Base-by-base conservation (phyloP, 1,140 invertebrate genomes). In the Araneus ventricosus region DNA sequence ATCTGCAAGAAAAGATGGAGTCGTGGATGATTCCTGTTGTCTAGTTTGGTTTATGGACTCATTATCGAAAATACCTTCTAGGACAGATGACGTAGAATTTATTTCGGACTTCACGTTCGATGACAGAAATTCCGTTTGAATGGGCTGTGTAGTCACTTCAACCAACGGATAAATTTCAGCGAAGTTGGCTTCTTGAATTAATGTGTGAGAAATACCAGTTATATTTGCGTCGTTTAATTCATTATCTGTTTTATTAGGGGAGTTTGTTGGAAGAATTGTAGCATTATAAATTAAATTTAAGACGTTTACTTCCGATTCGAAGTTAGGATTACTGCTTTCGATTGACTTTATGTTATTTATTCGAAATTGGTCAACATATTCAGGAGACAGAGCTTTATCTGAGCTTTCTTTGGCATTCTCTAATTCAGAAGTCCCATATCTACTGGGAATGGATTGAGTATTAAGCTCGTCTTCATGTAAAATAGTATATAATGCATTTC, bases 401-500 rank as follows among this genome's bases (percentile, higher is more conserved):
- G 70, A 34, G 17, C 14, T 34, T 75, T 37, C 34, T 3, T 34
- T 20, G 4, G 17, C 20, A 17, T 4, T 75, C 20, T 5, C 20
- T 20, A 22, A 4, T 37, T 3, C 4, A 75, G 1, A 34, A 34
- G 27, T 4, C 20, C 34, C 30, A 37, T 75, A 14, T 75, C 4
- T 30, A 37, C 14, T 8, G 4, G n/a, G 17, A 27, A 4, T 22
- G 5, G 41, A 45, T 4, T 61, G 52, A n/a, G 24, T 45, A 17
- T n/a, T 10, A 30, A 90, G 22, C 24, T 52, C 75, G n/a, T 52
- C 82, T 41, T 90, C 24, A 39, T 90, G 82, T 22, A 90, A 52
- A 63, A 90, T 80, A 39, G 82, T 63, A 27, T 52, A 90, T 5
- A 90, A 30, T 4, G 41, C 84, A 41, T 82, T n/a, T 14, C 89